A percentile compares a stretch with the other conserved stretches of the same genome.
phyloP scores from a whole-genome alignment of 1,140 invertebrate genomes.

The Neodiprion pinetum region DNA sequence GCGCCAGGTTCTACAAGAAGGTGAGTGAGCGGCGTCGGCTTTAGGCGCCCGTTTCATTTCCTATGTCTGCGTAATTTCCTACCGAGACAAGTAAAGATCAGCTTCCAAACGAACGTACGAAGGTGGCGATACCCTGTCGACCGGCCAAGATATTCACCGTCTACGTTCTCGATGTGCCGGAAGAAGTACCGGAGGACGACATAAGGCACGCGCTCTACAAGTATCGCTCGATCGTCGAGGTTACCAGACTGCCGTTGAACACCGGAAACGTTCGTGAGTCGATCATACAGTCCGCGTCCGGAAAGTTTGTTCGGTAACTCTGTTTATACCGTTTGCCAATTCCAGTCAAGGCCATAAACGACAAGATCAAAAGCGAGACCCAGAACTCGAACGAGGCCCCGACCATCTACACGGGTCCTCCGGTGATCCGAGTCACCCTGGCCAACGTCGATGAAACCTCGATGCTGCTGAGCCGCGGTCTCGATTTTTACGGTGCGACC shows the following conservation, averaged over 20 bases:
- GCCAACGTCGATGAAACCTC: constrained; percentile 83
- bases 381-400: constrained; percentile 64
- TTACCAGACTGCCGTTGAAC: constrained; percentile 67
- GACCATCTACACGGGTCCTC: constrained; percentile 61
- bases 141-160: constrained; percentile 83
- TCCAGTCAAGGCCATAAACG: constrained; percentile 57
- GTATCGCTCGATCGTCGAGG: constrained; percentile 80
- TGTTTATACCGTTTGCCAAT: background rate
- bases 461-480: constrained; percentile 78
- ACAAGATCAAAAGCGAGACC: constrained; percentile 56
- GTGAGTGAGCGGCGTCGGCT: constrained; percentile 56
- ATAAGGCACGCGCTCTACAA: constrained; percentile 81
- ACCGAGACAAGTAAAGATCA: background rate
- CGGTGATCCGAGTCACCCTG: constrained; percentile 75
- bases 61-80: too few species aligned
- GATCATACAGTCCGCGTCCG: background rate
- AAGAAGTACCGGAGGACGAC: constrained; percentile 83
- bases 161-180: constrained; percentile 80
- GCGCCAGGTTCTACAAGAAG: constrained; percentile 79
- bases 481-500: constrained; percentile 86
- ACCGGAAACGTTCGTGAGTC: constrained; percentile 57
- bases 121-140: constrained; percentile 83
- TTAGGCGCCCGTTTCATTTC: too few species aligned
- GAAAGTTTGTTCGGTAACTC: background rate
- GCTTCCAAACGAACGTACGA: constrained; percentile 24